These are phyloP conservation scores for Mechanitis messenoides DNA, from an alignment of 2,888 invertebrate species.

Conservation along the genomic window DNA sequence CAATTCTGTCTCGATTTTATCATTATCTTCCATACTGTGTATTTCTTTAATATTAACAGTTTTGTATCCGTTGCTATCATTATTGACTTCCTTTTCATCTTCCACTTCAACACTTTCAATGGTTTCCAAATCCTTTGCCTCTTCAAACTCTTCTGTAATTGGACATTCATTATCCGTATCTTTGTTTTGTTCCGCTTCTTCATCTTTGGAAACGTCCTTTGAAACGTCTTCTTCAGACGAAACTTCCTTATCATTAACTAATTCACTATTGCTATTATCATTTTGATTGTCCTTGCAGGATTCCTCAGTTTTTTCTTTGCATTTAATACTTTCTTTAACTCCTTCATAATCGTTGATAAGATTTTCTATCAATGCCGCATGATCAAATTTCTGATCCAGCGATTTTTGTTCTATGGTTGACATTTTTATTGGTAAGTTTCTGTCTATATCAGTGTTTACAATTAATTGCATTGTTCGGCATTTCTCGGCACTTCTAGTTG, in stretches of 20 bases:
- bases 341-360: conserved; percentile 33
- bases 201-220: conserved; percentile 21
- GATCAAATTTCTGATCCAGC: conserved; percentile 37
- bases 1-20: conserved; percentile 3
- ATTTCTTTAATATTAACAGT: conserved; percentile 11
- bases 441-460: conserved; percentile 46
- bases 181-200: conserved; percentile 6
- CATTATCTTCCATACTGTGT: conserved; percentile 13
- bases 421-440: conserved; percentile 53
- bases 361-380: conserved; percentile 36
- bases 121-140: conserved; percentile 9
- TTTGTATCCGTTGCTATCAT: not conserved
- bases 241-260: conserved; percentile 21
- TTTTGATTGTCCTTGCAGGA: not conserved
- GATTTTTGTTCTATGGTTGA: conserved; percentile 44
- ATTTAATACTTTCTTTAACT: conserved; percentile 33
- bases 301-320: conserved; percentile 34
- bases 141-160: conserved; percentile 15
- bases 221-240: conserved; percentile 18
- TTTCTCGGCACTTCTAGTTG: conserved; percentile 40
- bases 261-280: conserved; percentile 26
- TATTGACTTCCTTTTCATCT: not conserved
- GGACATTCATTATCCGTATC: conserved; percentile 12
- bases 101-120: conserved; percentile 7
- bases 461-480: conserved; percentile 69